These are phyloP conservation scores for Chloroclystis v-ata DNA, from an alignment of 2,888 invertebrate genomes.

Conservation along the genomic window DNA sequence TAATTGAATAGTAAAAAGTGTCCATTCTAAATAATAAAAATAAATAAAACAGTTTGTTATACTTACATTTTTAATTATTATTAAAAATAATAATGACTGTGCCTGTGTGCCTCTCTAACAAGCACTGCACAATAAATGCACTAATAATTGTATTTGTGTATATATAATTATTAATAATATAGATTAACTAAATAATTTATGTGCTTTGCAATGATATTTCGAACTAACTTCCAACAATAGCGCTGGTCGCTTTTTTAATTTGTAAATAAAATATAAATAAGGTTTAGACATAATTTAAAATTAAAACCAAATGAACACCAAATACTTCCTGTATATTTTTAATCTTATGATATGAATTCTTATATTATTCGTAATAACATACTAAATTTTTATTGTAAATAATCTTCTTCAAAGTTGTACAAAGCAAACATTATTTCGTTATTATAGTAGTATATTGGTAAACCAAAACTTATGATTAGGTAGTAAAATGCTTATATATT, in stretches of 20 bases:
- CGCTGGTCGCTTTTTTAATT: slow-evolving; percentile 55
- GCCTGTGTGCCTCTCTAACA: slow-evolving; percentile 69
- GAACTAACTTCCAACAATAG: slow-evolving; percentile 33
- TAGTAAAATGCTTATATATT: slow-evolving; percentile 25
- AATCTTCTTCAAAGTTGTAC: slow-evolving; percentile 29
- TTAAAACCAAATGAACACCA: slow-evolving; percentile 64
- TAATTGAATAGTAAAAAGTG: no score
- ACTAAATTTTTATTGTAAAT: slow-evolving; percentile 30
- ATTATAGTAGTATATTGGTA: slow-evolving; percentile 26
- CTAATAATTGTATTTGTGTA: slow-evolving; percentile 27
- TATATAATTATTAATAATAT: slow-evolving; percentile 2
- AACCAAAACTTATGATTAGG: slow-evolving; percentile 35
- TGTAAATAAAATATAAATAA: slow-evolving; percentile 40
- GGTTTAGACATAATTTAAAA: slow-evolving; percentile 35
- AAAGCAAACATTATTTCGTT: slow-evolving; percentile 20
- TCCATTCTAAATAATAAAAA: not conserved
- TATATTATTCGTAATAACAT: slow-evolving; percentile 30
- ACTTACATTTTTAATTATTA: slow-evolving; percentile 18
- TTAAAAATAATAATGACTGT: slow-evolving; percentile 52
- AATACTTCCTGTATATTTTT: slow-evolving; percentile 62
- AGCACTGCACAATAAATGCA: slow-evolving; percentile 61
- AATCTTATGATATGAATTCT: slow-evolving; percentile 63
- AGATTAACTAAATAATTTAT: slow-evolving; percentile 9
- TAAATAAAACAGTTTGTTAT: slow-evolving; percentile 20
- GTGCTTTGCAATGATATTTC: slow-evolving; percentile 21